phyloP scores from a whole-genome alignment of 2,113 vertebrate species.

The Syrrhaptes paradoxus region DNA sequence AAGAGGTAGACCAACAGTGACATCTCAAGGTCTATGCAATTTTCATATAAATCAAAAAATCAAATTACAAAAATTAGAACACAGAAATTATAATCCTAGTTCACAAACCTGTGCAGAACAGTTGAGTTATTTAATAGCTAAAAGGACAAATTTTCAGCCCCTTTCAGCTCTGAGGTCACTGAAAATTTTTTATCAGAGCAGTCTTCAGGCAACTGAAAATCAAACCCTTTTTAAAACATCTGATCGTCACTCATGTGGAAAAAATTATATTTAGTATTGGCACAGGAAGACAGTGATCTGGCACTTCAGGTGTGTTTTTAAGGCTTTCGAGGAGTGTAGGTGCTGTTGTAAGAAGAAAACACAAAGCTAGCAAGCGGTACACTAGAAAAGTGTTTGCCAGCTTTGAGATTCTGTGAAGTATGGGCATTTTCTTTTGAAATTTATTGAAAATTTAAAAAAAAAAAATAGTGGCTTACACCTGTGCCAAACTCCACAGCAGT shows the following conservation, averaged over 20 bases:
- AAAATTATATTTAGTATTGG: conserved; percentile 2
- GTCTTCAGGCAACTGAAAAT: conserved; percentile 3
- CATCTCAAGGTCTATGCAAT: background rate
- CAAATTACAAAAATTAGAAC: background rate
- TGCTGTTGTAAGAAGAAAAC: background rate
- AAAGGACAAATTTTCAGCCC: background rate
- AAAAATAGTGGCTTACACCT: background rate
- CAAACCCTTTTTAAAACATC: background rate
- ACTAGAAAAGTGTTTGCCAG: background rate
- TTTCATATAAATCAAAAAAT: background rate
- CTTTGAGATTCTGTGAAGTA: background rate
- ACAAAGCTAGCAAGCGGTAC: background rate
- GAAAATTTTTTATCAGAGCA: background rate
- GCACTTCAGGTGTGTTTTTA: background rate
- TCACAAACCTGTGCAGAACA: background rate
- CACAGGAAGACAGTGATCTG: conserved; percentile 4
- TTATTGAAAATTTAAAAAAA: background rate
- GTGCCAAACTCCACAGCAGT: background rate
- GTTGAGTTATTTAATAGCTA: background rate
- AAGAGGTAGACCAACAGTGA: background rate
- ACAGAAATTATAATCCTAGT: background rate
- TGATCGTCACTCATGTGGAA: background rate
- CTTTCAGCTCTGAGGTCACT: background rate
- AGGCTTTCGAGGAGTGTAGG: background rate
- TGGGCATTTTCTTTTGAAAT: background rate